Evolutionary conservation across 2,797 vertebrate genomes (phyloP).

Genomic region (Catharus ustulatus): DNA sequence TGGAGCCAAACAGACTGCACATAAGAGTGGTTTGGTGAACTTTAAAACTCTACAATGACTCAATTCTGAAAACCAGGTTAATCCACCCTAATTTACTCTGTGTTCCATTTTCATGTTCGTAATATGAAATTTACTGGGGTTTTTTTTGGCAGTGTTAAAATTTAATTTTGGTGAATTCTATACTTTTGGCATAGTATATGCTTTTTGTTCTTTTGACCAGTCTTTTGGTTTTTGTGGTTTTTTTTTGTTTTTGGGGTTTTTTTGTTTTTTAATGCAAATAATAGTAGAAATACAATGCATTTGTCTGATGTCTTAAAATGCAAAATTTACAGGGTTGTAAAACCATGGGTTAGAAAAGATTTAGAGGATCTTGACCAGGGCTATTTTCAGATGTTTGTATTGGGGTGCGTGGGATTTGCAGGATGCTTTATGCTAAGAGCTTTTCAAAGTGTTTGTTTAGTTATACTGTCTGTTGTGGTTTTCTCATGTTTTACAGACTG

Average conservation of each 20-base stretch:
- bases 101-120: slow-evolving; percentile 62
- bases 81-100: slow-evolving; percentile 65
- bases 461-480: background rate
- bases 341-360: background rate
- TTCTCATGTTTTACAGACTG: background rate
- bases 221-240: background rate
- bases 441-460: slow-evolving; percentile 22
- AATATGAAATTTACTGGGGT: slow-evolving; percentile 68
- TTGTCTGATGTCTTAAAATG: slow-evolving; percentile 26
- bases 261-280: slow-evolving; percentile 51
- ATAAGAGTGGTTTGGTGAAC: background rate
- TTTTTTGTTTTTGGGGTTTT: too few species aligned
- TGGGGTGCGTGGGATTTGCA: background rate
- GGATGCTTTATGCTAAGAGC: slow-evolving; percentile 19
- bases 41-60: background rate
- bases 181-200: background rate
- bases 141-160: slow-evolving; percentile 73
- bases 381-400: slow-evolving; percentile 15
- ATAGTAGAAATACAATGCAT: background rate
- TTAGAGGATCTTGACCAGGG: background rate
- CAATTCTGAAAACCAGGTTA: slow-evolving; percentile 40
- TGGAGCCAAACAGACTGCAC: background rate
- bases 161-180: slow-evolving; percentile 68
- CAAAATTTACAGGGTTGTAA: slow-evolving; percentile 39
- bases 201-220: slow-evolving; percentile 61